Conservation (phyloP, 2,888 invertebrate species). For the Notocelia uddmanniana region DNA sequence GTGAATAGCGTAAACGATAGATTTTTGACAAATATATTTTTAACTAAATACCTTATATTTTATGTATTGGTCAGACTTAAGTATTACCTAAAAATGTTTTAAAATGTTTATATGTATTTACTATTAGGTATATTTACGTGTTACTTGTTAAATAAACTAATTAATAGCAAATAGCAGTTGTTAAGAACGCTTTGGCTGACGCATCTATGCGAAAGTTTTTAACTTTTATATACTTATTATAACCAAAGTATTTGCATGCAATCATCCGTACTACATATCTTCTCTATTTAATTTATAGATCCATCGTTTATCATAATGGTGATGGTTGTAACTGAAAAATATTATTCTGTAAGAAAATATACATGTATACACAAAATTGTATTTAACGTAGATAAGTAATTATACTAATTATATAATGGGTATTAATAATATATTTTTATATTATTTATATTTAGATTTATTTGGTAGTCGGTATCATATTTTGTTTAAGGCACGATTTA, state of each 20-base stretch:
- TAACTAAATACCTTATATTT: not conserved
- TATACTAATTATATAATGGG: slow-evolving; percentile 19
- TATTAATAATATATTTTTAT: slow-evolving; percentile 23
- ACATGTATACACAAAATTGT: slow-evolving; percentile 19
- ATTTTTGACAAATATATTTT: not conserved
- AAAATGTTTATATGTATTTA: slow-evolving; percentile 9
- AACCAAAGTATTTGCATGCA: slow-evolving; percentile 63
- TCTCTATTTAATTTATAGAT: slow-evolving; percentile 57
- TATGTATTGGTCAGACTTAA: not conserved
- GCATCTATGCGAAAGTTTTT: slow-evolving; percentile 26
- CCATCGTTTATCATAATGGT: slow-evolving; percentile 83
- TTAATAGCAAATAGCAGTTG: slow-evolving; percentile 6
- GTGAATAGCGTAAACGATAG: not conserved
- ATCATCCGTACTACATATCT: slow-evolving; percentile 65
- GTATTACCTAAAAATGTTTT: not conserved
- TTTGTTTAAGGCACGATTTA: slow-evolving; percentile 40
- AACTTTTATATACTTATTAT: slow-evolving; percentile 37
- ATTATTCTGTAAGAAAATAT: slow-evolving; percentile 48
- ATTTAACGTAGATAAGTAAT: slow-evolving; percentile 37
- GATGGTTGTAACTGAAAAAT: slow-evolving; percentile 76
- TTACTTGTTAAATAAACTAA: not conserved
- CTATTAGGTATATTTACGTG: not conserved
- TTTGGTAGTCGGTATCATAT: slow-evolving; percentile 24
- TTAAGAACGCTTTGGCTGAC: slow-evolving; percentile 40
- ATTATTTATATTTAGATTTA: slow-evolving; percentile 25